Base-by-base conservation (phyloP, 2,888 invertebrate genomes). In the Choreutis nemorana region DNA sequence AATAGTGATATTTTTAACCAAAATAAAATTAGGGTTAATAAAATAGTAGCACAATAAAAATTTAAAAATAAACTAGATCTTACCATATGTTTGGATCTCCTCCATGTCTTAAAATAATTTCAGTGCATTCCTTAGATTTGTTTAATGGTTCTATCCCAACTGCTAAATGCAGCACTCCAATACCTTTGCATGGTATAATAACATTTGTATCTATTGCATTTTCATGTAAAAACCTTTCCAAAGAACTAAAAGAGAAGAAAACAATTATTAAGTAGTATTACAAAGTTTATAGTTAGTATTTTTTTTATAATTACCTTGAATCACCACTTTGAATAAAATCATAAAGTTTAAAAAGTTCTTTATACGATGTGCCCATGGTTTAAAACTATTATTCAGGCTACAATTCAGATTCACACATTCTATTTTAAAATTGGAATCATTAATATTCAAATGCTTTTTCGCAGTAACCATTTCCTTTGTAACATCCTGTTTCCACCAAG, bases 131-230 rank as follows among this genome's bases (percentile, higher is more conserved):
- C 42, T 71, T 71, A 0, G 88, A 85, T 46, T 87, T 83, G 11
- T 80, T 66, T 30, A 81, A 60, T 8, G 85, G 85, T 27, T 86
- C 84, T 56, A 87, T 84, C 2, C 91, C 91, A 23, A 89, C 85
- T 1, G 86, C 87, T 43, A 90, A 81, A 51, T 93, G 93, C 42
- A 93, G 80, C 0, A 91, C 84, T 0, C 89, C 83, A 26, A 91
- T 84, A 39, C 89, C 89, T 46, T 86, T 83, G 25, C 83, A 83
- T 15, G 86, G 86, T 50, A 91, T 78, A 29, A 90, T 71, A 15
- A 83, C 62, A 60, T 91, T 90, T 1, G 90, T 83, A 60, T 89
- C 80, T 4, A 87, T 82, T 18, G 75, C 61, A 46, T 81, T 55
- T 21, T 60, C 52, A 11, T 41, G 81, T 4, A 78, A 39, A 33